These are phyloP conservation scores for Syrrhaptes paradoxus DNA, from an alignment of 2,113 vertebrate species.

Conservation along the genomic window DNA sequence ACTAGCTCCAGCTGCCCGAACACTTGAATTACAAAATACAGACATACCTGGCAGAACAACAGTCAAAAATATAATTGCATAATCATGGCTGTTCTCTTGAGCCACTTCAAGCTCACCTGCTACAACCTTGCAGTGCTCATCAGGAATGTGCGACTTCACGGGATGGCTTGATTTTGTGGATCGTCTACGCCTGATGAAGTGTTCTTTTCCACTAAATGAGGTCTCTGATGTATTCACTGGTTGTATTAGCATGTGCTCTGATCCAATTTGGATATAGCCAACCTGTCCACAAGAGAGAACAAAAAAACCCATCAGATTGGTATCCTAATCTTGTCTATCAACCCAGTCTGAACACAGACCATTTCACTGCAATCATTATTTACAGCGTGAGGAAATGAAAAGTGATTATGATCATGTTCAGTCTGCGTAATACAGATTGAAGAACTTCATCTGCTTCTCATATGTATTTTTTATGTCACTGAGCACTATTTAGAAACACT, in stretches of 20 bases:
- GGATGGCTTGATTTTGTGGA: slow-evolving; percentile 11
- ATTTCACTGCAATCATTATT: background rate
- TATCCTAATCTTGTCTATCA: background rate
- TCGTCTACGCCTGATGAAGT: slow-evolving; percentile 80
- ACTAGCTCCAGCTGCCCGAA: background rate
- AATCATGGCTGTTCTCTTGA: background rate
- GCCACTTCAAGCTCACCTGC: slow-evolving; percentile 80
- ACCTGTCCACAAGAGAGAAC: slow-evolving; percentile 76
- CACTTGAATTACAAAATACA: background rate
- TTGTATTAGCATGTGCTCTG: slow-evolving; percentile 86
- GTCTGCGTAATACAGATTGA: background rate
- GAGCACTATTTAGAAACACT: background rate
- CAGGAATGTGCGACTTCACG: background rate
- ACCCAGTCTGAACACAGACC: background rate
- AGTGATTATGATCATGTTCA: background rate
- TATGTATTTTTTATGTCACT: background rate
- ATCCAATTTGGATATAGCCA: slow-evolving; percentile 86
- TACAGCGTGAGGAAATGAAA: background rate
- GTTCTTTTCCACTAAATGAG: slow-evolving; percentile 81
- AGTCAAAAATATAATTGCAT: background rate
- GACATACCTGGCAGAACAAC: background rate
- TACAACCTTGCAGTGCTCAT: slow-evolving; percentile 77
- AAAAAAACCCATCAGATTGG: background rate
- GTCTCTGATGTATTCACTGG: slow-evolving; percentile 77
- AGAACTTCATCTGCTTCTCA: background rate